Evolutionary conservation across 2,888 invertebrate species (phyloP), one percentile per base, ranked within the genome.

Genomic region (Unio pictorum): DNA sequence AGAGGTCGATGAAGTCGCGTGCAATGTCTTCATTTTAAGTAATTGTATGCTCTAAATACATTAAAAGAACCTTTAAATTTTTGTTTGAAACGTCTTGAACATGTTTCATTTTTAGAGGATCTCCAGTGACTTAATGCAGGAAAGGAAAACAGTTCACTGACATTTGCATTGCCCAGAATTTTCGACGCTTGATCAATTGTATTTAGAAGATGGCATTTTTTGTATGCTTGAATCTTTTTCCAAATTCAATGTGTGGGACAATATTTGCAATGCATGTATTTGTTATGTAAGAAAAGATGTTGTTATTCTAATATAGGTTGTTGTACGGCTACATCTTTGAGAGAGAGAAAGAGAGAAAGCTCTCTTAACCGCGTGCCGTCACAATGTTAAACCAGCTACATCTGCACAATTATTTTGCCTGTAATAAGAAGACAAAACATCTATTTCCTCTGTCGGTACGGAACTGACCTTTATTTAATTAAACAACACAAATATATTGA

Each of bases 221-320:
- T 4, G 65, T 65, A 58, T 75, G 68, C 7, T 71, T 71, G 26
- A 64, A 67, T 20, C 75, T 30, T 20, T 68, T 64, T 4, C 79
- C 75, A 59, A 73, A 66, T 11, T 75, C 34, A 15, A 82, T 68
- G 5, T 70, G 69, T 45, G 72, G 76, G 11, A 82, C 79, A 11
- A 82, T 67, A 64, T 81, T 81, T 0, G 78, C 76, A 6, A 81
- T 71, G n/a, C 78, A 74, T 1, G 68, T 67, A 4, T 64, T 64
- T 1, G 78, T 61, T 6, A 71, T 28, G 1, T n/a, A n/a, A n/a
- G n/a, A n/a, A n/a, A n/a, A n/a, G n/a, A n/a, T n/a, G n/a, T n/a
- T n/a, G n/a, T n/a, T n/a, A n/a, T n/a, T n/a, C n/a, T n/a, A n/a
- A n/a, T n/a, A n/a, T n/a, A n/a, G n/a, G n/a, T n/a, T n/a, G n/a